Base-by-base conservation (phyloP, 2,113 vertebrate genomes). In the Triplophysa dalaica region DNA sequence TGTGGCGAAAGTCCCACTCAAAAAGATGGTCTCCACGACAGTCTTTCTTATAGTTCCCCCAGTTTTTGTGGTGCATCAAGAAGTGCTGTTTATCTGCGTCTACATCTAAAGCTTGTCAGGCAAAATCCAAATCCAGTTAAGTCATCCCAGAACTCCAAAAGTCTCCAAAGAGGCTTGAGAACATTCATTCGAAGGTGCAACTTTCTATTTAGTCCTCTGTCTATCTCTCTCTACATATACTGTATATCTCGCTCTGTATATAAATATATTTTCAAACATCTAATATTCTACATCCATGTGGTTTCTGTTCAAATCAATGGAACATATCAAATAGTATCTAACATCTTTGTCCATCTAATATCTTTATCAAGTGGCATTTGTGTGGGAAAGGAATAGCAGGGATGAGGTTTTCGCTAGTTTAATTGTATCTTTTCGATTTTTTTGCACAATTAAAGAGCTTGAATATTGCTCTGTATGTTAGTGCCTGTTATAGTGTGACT, bases 301-400 rank as follows among this genome's bases (percentile, higher is more conserved):
- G 52, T 78, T 88, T 63, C 75, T 43, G 54, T 80, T 43, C 80
- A 65, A 68, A 81, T 86, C 87, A 89, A 89, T 82, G 50, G 84
- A 87, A 89, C 84, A 86, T 89, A 70, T 83, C 33, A 86, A 89
- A 88, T 85, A 87, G 52, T 81, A 87, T 80, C 19, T 81, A 77
- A 87, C 14, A 70, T 85, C 64, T 80, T 80, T 88, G 66, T 87
- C 63, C 70, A 87, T 80, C n/a, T 81, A 77, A 87, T 11, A 70
- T 85, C 66, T 79, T 80, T 87, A 69, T 86, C 63, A 85, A 92
- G 91, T 93, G 91, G 88, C 89, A 88, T 91, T 90, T 86, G 80
- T 60, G 87, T 81, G 88, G 90, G 82, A 89, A 90, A 89, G 84
- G 88, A 88, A 75, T n/a, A 83, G 83, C 66, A 80, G 88, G 90